These are phyloP conservation scores for Conus ventricosus DNA, from an alignment of 1,140 invertebrate genomes.

Conservation along the genomic window DNA sequence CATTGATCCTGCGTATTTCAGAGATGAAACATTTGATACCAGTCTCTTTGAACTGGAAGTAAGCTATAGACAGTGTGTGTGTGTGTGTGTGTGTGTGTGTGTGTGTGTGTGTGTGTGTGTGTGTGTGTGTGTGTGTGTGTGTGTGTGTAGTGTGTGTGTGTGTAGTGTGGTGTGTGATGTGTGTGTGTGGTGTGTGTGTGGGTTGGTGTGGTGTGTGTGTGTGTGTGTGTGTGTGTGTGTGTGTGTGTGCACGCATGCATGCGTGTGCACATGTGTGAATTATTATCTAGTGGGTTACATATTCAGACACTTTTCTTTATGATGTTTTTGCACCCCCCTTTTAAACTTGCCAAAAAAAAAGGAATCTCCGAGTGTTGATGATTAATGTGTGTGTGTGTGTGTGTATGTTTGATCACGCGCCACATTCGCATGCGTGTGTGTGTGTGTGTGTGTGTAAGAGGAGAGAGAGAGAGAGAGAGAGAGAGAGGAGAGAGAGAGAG, in stretches of 20 bases:
- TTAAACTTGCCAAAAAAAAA: no score
- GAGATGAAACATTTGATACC: constrained; percentile 80
- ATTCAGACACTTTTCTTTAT: no score
- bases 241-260: no score
- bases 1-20: constrained; percentile 83
- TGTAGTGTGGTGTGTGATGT: not conserved
- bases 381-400: not conserved
- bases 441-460: no score
- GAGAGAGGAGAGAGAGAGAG: no score
- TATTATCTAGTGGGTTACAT: no score
- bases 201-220: not conserved
- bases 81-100: not conserved
- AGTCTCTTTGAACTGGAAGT: constrained; percentile 82
- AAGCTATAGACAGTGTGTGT: constrained; percentile 31
- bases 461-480: no score
- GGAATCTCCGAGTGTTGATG: no score
- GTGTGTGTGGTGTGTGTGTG: not conserved
- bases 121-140: not conserved
- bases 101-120: not conserved
- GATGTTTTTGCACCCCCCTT: no score
- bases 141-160: not conserved
- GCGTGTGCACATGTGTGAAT: no score
- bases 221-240: not conserved
- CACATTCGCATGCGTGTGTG: no score
- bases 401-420: no score